A percentile compares a stretch with the other conserved stretches of the same genome.
Evolutionary conservation across 2,113 vertebrate species (phyloP).

Genomic region (Meles meles): DNA sequence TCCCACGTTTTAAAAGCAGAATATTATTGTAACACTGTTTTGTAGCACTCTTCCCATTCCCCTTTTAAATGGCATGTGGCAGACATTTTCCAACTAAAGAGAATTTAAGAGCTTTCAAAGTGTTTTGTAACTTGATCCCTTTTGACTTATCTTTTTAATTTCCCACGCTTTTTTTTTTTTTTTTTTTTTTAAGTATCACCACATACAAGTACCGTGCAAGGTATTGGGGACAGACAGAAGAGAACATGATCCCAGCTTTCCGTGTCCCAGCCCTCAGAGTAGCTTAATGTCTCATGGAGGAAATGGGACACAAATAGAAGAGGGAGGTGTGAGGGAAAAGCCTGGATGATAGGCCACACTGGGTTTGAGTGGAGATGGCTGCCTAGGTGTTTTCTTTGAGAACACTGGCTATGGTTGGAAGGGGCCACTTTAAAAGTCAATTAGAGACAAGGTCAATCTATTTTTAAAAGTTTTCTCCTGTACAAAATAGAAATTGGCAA

Average conservation of each 20-base stretch:
- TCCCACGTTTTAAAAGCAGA: background rate
- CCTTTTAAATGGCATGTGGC: background rate
- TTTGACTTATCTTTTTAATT: background rate
- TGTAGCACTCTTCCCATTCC: background rate
- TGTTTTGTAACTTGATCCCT: background rate
- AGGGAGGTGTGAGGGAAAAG: accelerated
- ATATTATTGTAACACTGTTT: background rate
- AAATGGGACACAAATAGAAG: background rate
- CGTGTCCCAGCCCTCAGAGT: background rate
- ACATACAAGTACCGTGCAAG: background rate
- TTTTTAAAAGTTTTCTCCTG: background rate
- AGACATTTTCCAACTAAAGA: background rate
- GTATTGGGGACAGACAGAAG: background rate
- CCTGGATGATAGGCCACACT: background rate
- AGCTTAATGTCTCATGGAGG: background rate
- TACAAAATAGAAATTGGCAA: background rate
- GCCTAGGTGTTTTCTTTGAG: background rate
- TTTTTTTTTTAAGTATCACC: background rate
- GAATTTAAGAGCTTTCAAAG: conserved; percentile 26
- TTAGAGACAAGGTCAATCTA: background rate
- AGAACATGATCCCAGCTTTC: background rate
- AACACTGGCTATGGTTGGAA: background rate
- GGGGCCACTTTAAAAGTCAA: background rate
- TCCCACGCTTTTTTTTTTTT: background rate
- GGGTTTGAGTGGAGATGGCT: background rate